Evolutionary conservation across 2,888 invertebrate species (phyloP).

Genomic region (Sphecodes monilicornis): DNA sequence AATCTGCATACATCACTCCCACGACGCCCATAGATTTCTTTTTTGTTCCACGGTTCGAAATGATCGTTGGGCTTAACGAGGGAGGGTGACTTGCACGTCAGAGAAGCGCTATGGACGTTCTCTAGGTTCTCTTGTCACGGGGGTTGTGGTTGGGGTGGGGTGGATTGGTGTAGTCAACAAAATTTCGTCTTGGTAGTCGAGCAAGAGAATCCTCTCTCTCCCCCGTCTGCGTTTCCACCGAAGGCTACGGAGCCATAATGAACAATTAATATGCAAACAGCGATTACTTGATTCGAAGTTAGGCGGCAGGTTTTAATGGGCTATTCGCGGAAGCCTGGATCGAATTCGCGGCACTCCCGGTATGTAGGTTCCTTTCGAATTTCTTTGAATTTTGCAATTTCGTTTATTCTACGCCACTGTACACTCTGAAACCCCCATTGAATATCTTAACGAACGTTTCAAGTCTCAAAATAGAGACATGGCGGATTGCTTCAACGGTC

Average conservation of each 20-base stretch:
- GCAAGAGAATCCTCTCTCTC: constrained; percentile 40
- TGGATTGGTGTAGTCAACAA: constrained; percentile 40
- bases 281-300: constrained; percentile 82
- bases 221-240: constrained; percentile 47
- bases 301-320: constrained; percentile 78
- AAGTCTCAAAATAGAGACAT: no score
- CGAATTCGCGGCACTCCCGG: constrained; percentile 33
- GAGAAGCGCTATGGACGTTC: constrained; percentile 30
- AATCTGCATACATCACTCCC: constrained; percentile 73
- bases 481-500: no score
- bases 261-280: constrained; percentile 84
- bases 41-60: constrained; percentile 15
- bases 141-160: no score
- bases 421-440: no score
- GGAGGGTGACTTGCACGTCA: constrained; percentile 47
- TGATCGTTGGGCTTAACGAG: constrained; percentile 45
- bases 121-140: constrained; percentile 38
- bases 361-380: constrained; percentile 20
- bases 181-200: constrained; percentile 62
- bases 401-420: neutral
- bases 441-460: no score
- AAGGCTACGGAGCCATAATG: constrained; percentile 74
- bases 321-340: constrained; percentile 67
- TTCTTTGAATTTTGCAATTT: neutral
- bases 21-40: constrained; percentile 51